Evolutionary conservation across 2,797 vertebrate genomes (phyloP).

Genomic region (Urocyon cinereoargenteus): DNA sequence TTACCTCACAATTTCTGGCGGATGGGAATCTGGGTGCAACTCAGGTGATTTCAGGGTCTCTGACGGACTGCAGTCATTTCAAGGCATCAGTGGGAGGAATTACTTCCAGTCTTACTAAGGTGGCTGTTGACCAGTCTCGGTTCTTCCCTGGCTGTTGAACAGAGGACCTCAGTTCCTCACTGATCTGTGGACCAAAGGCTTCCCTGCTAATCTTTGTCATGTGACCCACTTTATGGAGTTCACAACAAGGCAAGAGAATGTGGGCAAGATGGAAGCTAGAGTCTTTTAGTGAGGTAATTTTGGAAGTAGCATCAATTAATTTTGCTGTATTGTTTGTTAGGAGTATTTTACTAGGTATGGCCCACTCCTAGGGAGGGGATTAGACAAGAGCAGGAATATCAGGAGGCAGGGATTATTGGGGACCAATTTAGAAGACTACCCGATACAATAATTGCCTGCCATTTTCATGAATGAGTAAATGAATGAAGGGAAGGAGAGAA

Average conservation of each 20-base stretch:
- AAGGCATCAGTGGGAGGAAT: neutral
- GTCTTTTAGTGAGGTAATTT: neutral
- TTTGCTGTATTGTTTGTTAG: slow-evolving; percentile 6
- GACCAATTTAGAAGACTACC: neutral
- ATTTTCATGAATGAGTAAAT: slow-evolving; percentile 4
- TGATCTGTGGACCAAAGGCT: neutral
- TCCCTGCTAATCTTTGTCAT: neutral
- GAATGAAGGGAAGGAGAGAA: neutral
- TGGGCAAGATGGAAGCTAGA: neutral
- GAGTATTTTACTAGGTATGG: neutral
- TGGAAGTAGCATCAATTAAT: neutral
- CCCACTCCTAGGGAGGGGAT: neutral
- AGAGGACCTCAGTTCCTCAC: neutral
- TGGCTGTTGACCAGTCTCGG: neutral
- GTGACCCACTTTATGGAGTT: neutral
- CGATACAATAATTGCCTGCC: neutral
- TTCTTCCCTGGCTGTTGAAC: neutral
- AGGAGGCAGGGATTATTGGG: neutral
- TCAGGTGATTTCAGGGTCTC: neutral
- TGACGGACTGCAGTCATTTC: neutral
- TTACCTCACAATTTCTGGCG: neutral
- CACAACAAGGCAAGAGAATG: neutral
- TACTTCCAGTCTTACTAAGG: neutral
- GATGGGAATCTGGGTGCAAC: neutral
- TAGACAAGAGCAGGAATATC: neutral